Percentiles rank a stretch among this genome's conserved stretches.
These are phyloP conservation scores for Polydrusus cervinus DNA, from an alignment of 2,888 invertebrate genomes.

Conservation along the genomic window DNA sequence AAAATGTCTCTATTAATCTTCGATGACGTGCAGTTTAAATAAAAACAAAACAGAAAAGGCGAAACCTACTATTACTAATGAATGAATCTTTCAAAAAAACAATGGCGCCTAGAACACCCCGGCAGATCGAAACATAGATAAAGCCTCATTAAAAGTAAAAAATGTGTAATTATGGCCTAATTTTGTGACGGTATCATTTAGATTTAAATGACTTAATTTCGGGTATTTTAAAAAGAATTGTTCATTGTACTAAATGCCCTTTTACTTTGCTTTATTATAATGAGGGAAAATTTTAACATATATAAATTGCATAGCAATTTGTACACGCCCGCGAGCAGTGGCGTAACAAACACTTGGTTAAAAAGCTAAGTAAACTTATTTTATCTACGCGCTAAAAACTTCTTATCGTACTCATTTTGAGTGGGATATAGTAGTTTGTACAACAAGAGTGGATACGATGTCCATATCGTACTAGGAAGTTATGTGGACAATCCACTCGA, in stretches of 20 bases:
- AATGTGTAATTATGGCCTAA: slow-evolving; percentile 40
- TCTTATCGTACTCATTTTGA: background rate
- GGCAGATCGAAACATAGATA: slow-evolving; percentile 26
- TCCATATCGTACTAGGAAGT: too few relatives aligned
- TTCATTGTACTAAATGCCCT: slow-evolving; percentile 37
- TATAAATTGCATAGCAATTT: slow-evolving; percentile 35
- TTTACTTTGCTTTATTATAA: slow-evolving; percentile 41
- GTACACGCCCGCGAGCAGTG: slow-evolving; percentile 7
- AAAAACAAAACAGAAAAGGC: background rate
- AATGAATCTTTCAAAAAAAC: slow-evolving; percentile 17
- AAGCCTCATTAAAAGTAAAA: slow-evolving; percentile 35
- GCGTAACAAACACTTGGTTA: background rate
- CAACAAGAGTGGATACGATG: too few relatives aligned
- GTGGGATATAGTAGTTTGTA: too few relatives aligned
- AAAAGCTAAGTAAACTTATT: too few relatives aligned
- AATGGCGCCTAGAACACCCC: slow-evolving; percentile 28
- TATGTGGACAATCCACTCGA: too few relatives aligned
- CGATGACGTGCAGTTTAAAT: background rate
- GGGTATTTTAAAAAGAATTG: slow-evolving; percentile 25
- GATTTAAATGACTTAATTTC: slow-evolving; percentile 36
- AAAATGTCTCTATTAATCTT: background rate
- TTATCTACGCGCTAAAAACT: too few relatives aligned
- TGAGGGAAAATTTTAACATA: slow-evolving; percentile 12
- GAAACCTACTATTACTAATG: slow-evolving; percentile 9
- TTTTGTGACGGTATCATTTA: slow-evolving; percentile 39